Evolutionary conservation across 2,888 invertebrate genomes (phyloP), one percentile per base, ranked within the genome.

Genomic region (Cybosia mesomella): DNA sequence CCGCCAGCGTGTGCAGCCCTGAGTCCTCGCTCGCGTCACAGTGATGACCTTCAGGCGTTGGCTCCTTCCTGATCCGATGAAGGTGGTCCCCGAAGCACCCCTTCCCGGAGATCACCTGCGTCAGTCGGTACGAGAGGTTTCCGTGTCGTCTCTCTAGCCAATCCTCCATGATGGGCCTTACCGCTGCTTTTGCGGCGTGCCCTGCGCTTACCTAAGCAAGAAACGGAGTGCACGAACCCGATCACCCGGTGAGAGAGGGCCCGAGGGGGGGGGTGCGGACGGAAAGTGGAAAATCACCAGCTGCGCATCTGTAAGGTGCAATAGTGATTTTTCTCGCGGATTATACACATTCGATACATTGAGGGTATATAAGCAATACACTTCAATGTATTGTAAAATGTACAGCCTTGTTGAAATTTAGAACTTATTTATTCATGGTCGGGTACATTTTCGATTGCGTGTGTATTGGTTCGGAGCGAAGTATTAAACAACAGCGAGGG

Each of bases 241-340:
- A 13, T n/a, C n/a, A n/a, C 3, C 21, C 4, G 18, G 39, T 13
- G 21, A 0, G 22, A 9, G 11, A 13, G 21, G 13, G 15, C 4
- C 18, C 18, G 7, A 36, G 24, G 18, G 0, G 22, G 18, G 15
- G 39, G 22, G 24, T 58, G 68, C 39, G 5, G 43, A 49, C 22
- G 15, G 22, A 72, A 80, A 80, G 77, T 80, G 80, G 81, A 69
- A 83, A 85, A 85, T 84, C 83, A 83, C 78, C 73, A 79, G 70
- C 77, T 83, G 82, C 84, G 85, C 85, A 86, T 82, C 82, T 81
- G 80, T 74, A 77, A 74, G 74, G 74, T 78, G 84, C 85, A 81
- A 82, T 79, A 80, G 76, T 81, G 83, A 84, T 83, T 85, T 82
- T 77, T 78, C 76, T 73, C 75, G 63, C 76, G 80, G 80, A 84